Evolutionary conservation across 1,140 invertebrate species (phyloP), one percentile per base, ranked within the genome.

Genomic region (Xylocopa sonorina): DNA sequence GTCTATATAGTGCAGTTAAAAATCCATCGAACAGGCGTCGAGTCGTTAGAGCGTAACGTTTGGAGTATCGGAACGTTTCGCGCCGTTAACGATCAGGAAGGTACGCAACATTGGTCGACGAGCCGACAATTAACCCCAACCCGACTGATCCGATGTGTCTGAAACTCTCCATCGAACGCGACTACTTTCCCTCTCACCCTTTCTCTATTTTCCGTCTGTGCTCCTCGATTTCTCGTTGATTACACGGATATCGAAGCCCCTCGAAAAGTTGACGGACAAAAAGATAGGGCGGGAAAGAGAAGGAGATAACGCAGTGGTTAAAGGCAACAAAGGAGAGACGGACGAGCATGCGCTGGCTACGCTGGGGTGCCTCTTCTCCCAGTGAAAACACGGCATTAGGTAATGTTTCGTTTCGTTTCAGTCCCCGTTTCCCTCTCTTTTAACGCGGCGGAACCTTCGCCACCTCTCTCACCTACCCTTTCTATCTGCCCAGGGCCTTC

Each of bases 201-300:
- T 24, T 24, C 21, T 10, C 27, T 18, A 10, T 34, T 5, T 46
- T 12, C 46, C 48, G 46, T 51, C 48, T 51, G 10, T 32, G n/a
- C n/a, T 21, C 34, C 29, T 16, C 46, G 75, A 79, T 79, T 79
- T 53, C 66, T 66, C 71, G 83, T 55, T 84, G 69, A 84, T 84
- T 76, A 84, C 48, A 32, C 71, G 66, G 71, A 83, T 66, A 76
- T 80, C 81, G 74, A 83, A 84, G 76, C 53, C 83, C 71, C 63
- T 53, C 51, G 64, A 69, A 79, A 79, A 48, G 58, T 69, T 16
- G 63, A 24, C n/a, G n/a, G 43, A 83, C 63, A 72, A 80, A 76
- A 73, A 38, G 75, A 60, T 18, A 34, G 51, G n/a, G 21, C 32
- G n/a, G n/a, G 38, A 46, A 6, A 64, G 46, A 41, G 74, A 34